These are phyloP conservation scores for Volucella bombylans DNA, from an alignment of 2,888 invertebrate species.

Conservation along the genomic window DNA sequence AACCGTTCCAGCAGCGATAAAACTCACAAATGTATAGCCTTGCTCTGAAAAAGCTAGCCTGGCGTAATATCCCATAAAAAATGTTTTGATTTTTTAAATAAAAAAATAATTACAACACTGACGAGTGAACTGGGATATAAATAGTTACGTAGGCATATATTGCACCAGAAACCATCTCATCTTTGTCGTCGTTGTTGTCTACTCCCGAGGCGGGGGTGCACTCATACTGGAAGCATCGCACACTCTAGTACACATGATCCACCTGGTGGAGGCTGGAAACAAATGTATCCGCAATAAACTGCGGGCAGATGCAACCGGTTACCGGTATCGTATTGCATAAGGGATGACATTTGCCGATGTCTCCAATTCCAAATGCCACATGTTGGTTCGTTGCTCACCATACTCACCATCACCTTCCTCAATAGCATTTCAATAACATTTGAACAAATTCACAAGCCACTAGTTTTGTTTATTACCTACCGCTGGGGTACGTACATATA, in stretches of 20 bases:
- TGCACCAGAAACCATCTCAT: constrained; percentile 10
- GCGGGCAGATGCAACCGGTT: constrained; percentile 28
- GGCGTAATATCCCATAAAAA: constrained; percentile 46
- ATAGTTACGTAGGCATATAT: constrained; percentile 39
- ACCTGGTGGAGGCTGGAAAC: constrained; percentile 67
- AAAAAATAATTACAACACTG: constrained; percentile 42
- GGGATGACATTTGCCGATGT: constrained; percentile 57
- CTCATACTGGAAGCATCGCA: not conserved
- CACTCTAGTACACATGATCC: constrained; percentile 44
- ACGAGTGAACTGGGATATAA: constrained; percentile 50
- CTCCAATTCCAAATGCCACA: constrained; percentile 51
- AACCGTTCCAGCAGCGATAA: constrained; percentile 19
- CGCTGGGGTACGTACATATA: too few species aligned
- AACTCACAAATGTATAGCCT: constrained; percentile 47
- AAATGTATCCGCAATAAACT: constrained; percentile 27
- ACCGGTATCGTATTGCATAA: constrained; percentile 65
- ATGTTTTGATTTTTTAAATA: not conserved
- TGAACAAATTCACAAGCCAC: not conserved
- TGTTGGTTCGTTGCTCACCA: not conserved
- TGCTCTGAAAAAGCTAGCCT: constrained; percentile 53
- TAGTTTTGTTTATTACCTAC: too few species aligned
- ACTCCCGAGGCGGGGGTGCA: constrained; percentile 54
- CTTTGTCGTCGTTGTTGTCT: not conserved
- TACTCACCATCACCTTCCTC: not conserved
- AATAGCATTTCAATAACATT: not conserved